Percentiles rank a stretch among this genome's conserved stretches.
These are phyloP conservation scores for Dicerorhinus sumatrensis DNA, from an alignment of 2,113 vertebrate species.

Conservation along the genomic window DNA sequence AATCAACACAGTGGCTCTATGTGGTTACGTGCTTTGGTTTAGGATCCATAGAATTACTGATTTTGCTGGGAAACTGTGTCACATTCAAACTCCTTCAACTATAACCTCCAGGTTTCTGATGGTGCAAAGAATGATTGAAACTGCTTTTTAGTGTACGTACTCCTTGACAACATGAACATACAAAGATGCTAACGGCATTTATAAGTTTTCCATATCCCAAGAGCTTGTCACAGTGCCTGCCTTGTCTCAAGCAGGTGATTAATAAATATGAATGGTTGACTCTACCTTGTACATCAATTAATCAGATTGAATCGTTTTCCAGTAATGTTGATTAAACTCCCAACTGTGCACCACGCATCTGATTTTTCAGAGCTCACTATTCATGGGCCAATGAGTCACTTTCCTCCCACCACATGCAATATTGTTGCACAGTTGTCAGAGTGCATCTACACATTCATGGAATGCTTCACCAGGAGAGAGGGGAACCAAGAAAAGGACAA, in stretches of 20 bases:
- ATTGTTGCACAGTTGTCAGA: not conserved
- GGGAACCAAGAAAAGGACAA: not conserved
- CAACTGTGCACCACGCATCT: not conserved
- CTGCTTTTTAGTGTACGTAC: not conserved
- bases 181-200: not conserved
- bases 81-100: not conserved
- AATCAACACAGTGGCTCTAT: not conserved
- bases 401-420: not conserved
- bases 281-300: not conserved
- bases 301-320: not conserved
- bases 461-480: not conserved
- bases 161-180: not conserved
- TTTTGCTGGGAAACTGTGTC: not conserved
- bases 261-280: not conserved
- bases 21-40: not conserved
- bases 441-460: not conserved
- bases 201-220: not conserved
- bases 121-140: not conserved
- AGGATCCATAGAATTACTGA: not conserved
- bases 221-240: not conserved
- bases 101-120: not conserved
- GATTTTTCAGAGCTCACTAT: not conserved
- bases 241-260: not conserved
- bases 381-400: not conserved
- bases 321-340: too few relatives aligned